Evolutionary conservation across 2,888 invertebrate species (phyloP), one percentile per base, ranked within the genome.

Genomic region (Esperia sulphurella): DNA sequence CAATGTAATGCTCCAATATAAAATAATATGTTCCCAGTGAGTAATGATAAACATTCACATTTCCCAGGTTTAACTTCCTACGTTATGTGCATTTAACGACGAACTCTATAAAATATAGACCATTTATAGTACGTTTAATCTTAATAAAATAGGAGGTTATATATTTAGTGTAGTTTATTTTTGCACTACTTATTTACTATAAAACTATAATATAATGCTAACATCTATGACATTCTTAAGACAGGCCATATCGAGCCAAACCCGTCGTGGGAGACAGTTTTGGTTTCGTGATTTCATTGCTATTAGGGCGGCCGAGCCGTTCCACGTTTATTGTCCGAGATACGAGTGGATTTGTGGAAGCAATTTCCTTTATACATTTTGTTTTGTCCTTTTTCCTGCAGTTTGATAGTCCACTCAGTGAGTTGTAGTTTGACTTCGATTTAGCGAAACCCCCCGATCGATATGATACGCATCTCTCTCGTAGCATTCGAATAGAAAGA

Each of bases 361-460:
- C 89, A 88, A 89, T 89, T 88, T 89, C 87, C 89, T 88, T 85
- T 89, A 88, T 89, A 87, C 87, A 87, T 89, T 89, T 89, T 88
- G 89, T 88, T 88, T 87, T 88, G 88, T 89, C 87, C 88, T 84
- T 86, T 84, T 86, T 79, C 84, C 73, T 83, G 77, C 86, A 87
- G 85, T 87, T 88, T 88, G 87, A 88, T 86, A 82, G 84, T 81
- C 84, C 79, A 77, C 76, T 79, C 79, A 71, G 80, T 84, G 83
- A 86, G 81, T 87, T 86, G 87, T 84, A 70, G 82, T 64, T 65
- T 71, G 71, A 67, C 72, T 86, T 85, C 87, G 85, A 87, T 88
- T 86, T 85, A 83, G 69, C 77, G 73, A 71, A 75, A 76, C 72
- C 80, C 74, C 65, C 73, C 72, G 77, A 79, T 80, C 73, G 78